Evolutionary conservation across 2,888 invertebrate species (phyloP), one percentile per base, ranked within the genome.

Genomic region (Ferrisia virgata): DNA sequence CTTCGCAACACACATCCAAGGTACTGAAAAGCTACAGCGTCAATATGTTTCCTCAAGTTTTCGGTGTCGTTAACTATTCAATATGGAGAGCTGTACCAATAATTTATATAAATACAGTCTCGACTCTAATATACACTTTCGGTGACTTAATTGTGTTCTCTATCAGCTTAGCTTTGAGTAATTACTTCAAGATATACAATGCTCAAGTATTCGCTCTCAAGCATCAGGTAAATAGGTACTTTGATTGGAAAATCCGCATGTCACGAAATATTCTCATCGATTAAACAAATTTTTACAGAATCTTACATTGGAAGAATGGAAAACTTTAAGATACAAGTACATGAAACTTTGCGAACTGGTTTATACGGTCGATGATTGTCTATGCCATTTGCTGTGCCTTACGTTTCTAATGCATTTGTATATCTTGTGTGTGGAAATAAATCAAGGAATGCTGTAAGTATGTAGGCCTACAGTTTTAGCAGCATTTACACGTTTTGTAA

Each of bases 1-100:
- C 85, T 3, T 15, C 85, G 25, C 33, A 36, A 11, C 47, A 53
- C 1, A 69, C n/a, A 25, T 84, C 76, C 8, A 81, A 85, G 79
- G 72, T 85, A n/a, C 64, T 86, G 39, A 78, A 85, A 80, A 85
- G 78, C 58, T 85, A 85, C 72, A n/a, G 84, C 2, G 3, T n/a
- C 11, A 69, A 9, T 6, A 85, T 82, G 85, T 86, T 85, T 15
- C 86, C 86, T 3, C 86, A 86, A 84, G 85, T 86, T 11, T 86
- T 85, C 36, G 40, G 33, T 11, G 53, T 80, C 2, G 64, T 86
- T 13, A 8, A 28, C 6, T 86, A 84, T 36, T 72, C 81, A 5
- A n/a, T 58, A 11, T 85, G 85, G 85, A 76, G 69, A 25, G 86
- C 85, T 13, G n/a, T 85, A 6, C 43, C 82, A 36, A 78, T 85